Base-by-base conservation (phyloP, 2,797 vertebrate species). In the Yasuhikotakia modesta region DNA sequence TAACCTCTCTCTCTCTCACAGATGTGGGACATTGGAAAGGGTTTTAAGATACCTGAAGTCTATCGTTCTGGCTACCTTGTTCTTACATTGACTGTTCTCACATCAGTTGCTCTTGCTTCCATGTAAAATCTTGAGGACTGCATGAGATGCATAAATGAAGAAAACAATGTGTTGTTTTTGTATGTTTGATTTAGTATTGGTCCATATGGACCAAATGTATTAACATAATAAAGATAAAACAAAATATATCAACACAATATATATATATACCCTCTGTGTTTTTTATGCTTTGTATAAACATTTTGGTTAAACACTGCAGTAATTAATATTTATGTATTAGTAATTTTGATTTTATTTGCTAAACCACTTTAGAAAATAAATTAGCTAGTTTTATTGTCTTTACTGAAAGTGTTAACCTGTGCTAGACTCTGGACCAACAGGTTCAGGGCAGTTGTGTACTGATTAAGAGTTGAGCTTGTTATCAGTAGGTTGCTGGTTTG, bases 1-100 rank as follows among this genome's bases (percentile, higher is more conserved):
- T n/a, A n/a, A n/a, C n/a, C n/a, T 79, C 22, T 32, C 74, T 75
- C 32, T 79, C 27, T 7, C 17, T 64, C 30, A 2, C 87, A 98
- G 96, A 87, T 71, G 0, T 98, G 96, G 95, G 95, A 98, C 87
- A 13, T 94, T 0, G 96, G 95, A 2, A 96, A 96, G 73, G 95
- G 95, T 22, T 95, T 98, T 86, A 94, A 88, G 85, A 92, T 96
- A 30, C 87, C 94, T 0, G 91, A 97, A 60, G 91, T 98, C 0
- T 92, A 96, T 84, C 90, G 94, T 76, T 94, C 94, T 0, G 96
- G 95, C 65, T 93, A 94, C 85, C 80, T 85, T 0, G 95, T 98
- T 30, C 84, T 97, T n/a, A 79, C 85, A 13, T 87, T 98, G 83
- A 92, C 95, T 0, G 63, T 95, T 83, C 68, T 97, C 73, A 92